phyloP scores from a whole-genome alignment of 30 jellyfish, hydroid and myxozoan genomes.

The Aurelia sp. region DNA sequence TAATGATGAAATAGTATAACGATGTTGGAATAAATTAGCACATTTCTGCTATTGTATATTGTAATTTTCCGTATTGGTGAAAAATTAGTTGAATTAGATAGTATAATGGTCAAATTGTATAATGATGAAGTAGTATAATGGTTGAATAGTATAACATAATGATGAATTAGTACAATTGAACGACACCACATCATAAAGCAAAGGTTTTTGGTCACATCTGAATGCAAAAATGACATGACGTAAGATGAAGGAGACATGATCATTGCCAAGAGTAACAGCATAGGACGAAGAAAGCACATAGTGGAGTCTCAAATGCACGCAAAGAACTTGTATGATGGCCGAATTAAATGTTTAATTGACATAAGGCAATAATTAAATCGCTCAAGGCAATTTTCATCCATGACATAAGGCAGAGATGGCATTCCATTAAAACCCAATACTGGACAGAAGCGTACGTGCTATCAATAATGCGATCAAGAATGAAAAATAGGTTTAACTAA shows the following conservation, averaged over 20 bases:
- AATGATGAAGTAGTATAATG: not conserved
- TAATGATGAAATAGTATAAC: too few relatives aligned
- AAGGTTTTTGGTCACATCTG: not conserved
- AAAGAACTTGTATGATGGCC: constrained; percentile 4
- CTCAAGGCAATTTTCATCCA: not conserved
- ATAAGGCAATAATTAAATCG: not conserved
- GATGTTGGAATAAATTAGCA: too few relatives aligned
- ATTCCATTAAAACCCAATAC: too few relatives aligned
- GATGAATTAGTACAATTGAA: not conserved
- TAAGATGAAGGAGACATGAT: too few relatives aligned
- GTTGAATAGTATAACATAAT: not conserved
- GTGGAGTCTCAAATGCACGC: not conserved
- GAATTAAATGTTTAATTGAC: not conserved
- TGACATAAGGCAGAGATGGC: not conserved
- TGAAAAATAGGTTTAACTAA: too few relatives aligned
- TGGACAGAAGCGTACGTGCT: too few relatives aligned
- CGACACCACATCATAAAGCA: not conserved
- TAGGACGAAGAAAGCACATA: not conserved
- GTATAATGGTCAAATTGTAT: not conserved
- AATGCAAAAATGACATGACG: not conserved
- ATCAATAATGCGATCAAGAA: too few relatives aligned
- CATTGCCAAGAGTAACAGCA: too few relatives aligned
- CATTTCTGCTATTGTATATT: too few relatives aligned
- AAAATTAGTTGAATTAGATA: too few relatives aligned
- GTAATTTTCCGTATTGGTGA: too few relatives aligned